Base-by-base conservation (phyloP, 2,797 vertebrate species). In the Brotula barbata region DNA sequence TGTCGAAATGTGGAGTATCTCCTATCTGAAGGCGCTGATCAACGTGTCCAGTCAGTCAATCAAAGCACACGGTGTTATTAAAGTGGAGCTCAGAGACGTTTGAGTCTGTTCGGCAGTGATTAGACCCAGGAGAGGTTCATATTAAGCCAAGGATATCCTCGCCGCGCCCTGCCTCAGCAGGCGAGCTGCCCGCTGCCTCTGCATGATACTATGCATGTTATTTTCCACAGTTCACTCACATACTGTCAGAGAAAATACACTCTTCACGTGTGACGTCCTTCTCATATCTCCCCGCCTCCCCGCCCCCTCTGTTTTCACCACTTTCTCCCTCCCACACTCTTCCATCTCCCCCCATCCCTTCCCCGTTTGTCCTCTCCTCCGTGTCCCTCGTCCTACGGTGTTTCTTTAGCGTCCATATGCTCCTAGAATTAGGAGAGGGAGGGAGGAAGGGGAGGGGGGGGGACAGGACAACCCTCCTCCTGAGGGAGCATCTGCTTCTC, bases 401-500 rank as follows among this genome's bases (percentile, higher is more conserved):
- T 80, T 84, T 87, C 78, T 83, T 80, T 80, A 81, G 75, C 25
- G 65, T 79, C 88, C 89, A 89, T 89, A 85, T 89, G 90, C 68
- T 87, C 71, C 73, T 72, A 67, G 77, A 84, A 84, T 83, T 71
- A 83, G 77, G 80, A 69, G 40, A 28, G 46, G 63, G 60, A 60
- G 53, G 56, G 67, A 58, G 71, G n/a, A n/a, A 55, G 67, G 75
- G 75, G 81, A 75, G 82, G 75, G 25, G 28, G 36, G 57, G 65
- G 75, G 79, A 75, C 79, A 87, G 86, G 71, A 80, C 73, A 84
- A 83, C 61, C 87, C 87, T 85, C 89, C 90, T 88, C 88, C 89
- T 82, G 90, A 83, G 88, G 80, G 58, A 90, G 88, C 90, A 92
- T 89, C 87, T 92, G 84, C 81, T 87, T 80, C 68, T 81, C 78